Percentiles rank a stretch among this genome's conserved stretches.
phyloP scores from a whole-genome alignment of 2,113 vertebrate species.

The Thomomys bottae region DNA sequence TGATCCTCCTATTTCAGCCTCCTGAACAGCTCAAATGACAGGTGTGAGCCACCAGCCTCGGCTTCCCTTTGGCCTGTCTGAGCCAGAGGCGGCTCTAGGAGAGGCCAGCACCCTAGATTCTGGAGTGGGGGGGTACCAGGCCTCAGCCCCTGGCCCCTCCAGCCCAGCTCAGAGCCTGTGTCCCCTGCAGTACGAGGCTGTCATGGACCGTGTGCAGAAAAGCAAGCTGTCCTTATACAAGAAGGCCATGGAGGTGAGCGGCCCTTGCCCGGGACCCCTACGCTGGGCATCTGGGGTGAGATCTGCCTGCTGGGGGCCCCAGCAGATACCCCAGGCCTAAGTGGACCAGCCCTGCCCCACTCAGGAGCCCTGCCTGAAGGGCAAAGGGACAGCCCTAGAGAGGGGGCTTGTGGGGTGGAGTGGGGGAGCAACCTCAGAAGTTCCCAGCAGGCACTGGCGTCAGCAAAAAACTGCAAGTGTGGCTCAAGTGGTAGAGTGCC shows the following conservation, averaged over 20 bases:
- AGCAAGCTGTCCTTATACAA: slow-evolving; percentile 93
- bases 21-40: no score
- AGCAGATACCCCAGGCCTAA: no score
- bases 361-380: not conserved
- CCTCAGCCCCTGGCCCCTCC: no score
- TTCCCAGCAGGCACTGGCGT: no score
- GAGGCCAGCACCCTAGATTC: not conserved
- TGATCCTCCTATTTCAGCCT: no score
- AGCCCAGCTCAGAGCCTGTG: slow-evolving; percentile 42
- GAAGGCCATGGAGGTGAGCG: slow-evolving; percentile 93
- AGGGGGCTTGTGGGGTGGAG: no score
- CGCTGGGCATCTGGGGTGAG: not conserved
- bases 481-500: no score
- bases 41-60: not conserved
- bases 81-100: not conserved
- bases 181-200: slow-evolving; percentile 89
- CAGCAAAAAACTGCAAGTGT: no score
- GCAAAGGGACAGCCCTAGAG: not conserved
- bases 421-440: no score
- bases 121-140: not conserved
- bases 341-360: no score
- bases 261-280: no score
- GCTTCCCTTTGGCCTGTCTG: not conserved
- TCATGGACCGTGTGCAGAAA: slow-evolving; percentile 95
- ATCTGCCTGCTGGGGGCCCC: not conserved